Evolutionary conservation across 1,140 invertebrate species (phyloP).

Genomic region (Lordiphosa clarofinis): DNA sequence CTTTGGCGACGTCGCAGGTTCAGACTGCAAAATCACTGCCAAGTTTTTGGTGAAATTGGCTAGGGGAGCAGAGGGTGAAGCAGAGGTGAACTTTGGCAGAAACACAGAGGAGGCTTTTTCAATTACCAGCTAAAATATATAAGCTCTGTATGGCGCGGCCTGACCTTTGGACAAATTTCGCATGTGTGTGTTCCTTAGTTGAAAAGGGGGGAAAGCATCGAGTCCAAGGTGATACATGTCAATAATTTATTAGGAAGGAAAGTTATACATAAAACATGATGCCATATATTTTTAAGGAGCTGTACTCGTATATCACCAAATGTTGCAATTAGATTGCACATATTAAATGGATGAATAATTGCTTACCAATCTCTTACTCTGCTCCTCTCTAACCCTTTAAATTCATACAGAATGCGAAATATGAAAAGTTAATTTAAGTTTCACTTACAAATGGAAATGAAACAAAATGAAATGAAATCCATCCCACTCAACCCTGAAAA

Average conservation of each 20-base stretch:
- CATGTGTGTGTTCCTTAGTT: conserved; percentile 17
- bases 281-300: conserved; percentile 1
- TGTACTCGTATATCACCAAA: background rate
- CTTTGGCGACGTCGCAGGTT: conserved; percentile 29
- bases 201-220: conserved; percentile 13
- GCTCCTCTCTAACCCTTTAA: conserved; percentile 37
- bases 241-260: conserved; percentile 24
- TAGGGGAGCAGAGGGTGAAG: conserved; percentile 9
- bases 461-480: conserved; percentile 70
- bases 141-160: conserved; percentile 36
- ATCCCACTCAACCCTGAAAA: conserved; percentile 24
- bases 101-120: conserved; percentile 54
- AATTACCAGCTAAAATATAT: conserved; percentile 63
- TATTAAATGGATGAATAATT: background rate
- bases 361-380: background rate
- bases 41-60: conserved; percentile 40
- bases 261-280: conserved; percentile 5
- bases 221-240: conserved; percentile 38
- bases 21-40: conserved; percentile 54
- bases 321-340: background rate
- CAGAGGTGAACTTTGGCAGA: conserved; percentile 32
- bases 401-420: conserved; percentile 71
- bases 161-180: conserved; percentile 56
- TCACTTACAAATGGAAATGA: conserved; percentile 74
- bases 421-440: conserved; percentile 76